These are phyloP conservation scores for Xenopus petersii DNA, from an alignment of 2,797 vertebrate genomes.

Conservation along the genomic window DNA sequence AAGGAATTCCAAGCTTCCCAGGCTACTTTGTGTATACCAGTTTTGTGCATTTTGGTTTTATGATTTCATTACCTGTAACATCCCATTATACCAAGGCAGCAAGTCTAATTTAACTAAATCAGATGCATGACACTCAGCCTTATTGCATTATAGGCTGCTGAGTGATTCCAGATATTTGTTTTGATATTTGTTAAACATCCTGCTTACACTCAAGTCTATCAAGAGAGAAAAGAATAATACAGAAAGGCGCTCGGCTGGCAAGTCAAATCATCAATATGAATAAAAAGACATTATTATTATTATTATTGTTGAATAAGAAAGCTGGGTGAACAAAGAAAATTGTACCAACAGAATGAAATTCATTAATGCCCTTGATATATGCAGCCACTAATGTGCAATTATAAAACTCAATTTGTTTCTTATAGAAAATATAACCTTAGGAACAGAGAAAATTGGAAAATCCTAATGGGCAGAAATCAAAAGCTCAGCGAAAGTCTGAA, in stretches of 20 bases:
- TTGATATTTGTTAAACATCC: not conserved
- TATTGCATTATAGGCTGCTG: no score
- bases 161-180: not conserved
- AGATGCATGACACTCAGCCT: no score
- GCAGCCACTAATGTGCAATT: slow-evolving; percentile 23
- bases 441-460: slow-evolving; percentile 5
- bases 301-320: not conserved
- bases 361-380: slow-evolving; percentile 21
- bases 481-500: not conserved
- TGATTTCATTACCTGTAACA: no score
- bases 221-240: not conserved
- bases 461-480: not conserved
- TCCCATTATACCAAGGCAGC: no score
- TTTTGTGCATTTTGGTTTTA: no score
- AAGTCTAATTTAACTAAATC: no score
- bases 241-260: no score
- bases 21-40: no score
- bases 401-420: slow-evolving; percentile 19
- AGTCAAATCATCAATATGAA: slow-evolving; percentile 21
- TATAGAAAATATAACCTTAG: slow-evolving; percentile 9
- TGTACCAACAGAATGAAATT: slow-evolving; percentile 15
- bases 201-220: not conserved
- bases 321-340: slow-evolving; percentile 33
- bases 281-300: slow-evolving; percentile 1
- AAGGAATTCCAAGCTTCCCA: no score